Evolutionary conservation across 53 echinoderm and acorn worm species (phyloP).

Genomic region (Pentamera pediparva): DNA sequence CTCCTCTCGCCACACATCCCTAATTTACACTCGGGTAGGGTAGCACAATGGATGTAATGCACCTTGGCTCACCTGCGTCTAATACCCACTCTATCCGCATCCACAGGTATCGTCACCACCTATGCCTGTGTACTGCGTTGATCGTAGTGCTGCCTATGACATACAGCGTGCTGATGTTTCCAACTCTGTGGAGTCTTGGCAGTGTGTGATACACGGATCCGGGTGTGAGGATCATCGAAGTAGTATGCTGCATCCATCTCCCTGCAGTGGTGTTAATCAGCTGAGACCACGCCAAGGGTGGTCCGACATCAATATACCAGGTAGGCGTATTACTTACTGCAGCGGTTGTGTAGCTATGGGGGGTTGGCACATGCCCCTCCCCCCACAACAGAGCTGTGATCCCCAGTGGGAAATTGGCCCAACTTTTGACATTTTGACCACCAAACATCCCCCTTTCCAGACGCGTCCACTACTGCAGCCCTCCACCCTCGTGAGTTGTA

Average conservation of each 20-base stretch:
- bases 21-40: too few relatives aligned
- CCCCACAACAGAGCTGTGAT: background rate
- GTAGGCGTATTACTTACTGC: conserved; percentile 47
- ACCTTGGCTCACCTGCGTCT: too few relatives aligned
- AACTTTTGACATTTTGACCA: too few relatives aligned
- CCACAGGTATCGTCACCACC: conserved; percentile 37
- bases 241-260: conserved; percentile 35
- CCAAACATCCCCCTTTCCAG: too few relatives aligned
- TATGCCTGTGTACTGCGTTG: conserved; percentile 61
- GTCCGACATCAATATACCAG: conserved; percentile 93
- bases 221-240: conserved; percentile 22
- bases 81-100: too few relatives aligned
- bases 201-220: conserved; percentile 55
- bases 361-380: background rate
- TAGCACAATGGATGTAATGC: too few relatives aligned
- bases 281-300: conserved; percentile 68
- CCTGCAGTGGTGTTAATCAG: conserved; percentile 51
- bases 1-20: background rate
- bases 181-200: conserved; percentile 55
- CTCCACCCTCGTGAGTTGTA: too few relatives aligned
- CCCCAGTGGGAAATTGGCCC: too few relatives aligned
- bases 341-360: too few relatives aligned
- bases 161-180: conserved; percentile 38
- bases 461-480: too few relatives aligned
- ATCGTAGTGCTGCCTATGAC: conserved; percentile 67